Percentiles rank a stretch among this genome's conserved stretches.
Evolutionary conservation across 2,113 vertebrate species (phyloP).

Genomic region (Xenotilapia longispinis): DNA sequence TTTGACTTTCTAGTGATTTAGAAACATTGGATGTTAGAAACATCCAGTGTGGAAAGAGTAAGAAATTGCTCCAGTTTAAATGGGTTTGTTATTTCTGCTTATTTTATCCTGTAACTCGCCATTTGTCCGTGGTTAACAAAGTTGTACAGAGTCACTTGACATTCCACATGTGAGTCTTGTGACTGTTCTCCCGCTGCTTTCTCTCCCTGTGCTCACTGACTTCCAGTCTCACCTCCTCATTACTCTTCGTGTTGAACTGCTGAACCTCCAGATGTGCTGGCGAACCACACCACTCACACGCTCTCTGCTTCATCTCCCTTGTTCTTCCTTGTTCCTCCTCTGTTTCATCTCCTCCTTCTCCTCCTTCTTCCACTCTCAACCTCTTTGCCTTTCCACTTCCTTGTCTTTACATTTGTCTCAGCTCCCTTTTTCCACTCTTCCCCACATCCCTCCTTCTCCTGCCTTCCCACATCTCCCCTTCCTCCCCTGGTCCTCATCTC

Average conservation of each 20-base stretch:
- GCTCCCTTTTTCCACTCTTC: background rate
- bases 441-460: background rate
- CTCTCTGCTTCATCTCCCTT: background rate
- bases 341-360: background rate
- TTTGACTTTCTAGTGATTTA: background rate
- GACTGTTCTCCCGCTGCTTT: background rate
- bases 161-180: background rate
- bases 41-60: background rate
- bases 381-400: background rate
- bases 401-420: conserved; percentile 40
- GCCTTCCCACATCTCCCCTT: background rate
- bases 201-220: background rate
- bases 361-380: background rate
- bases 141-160: background rate
- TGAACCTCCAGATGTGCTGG: conserved; percentile 12
- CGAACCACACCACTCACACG: background rate
- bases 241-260: conserved; percentile 6
- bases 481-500: conserved; percentile 46
- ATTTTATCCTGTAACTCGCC: background rate
- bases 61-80: background rate
- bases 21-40: background rate
- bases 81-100: background rate
- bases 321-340: background rate
- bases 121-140: background rate
- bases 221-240: background rate